Conservation (phyloP, 2,113 vertebrate species). For the Misgurnus anguillicaudatus region DNA sequence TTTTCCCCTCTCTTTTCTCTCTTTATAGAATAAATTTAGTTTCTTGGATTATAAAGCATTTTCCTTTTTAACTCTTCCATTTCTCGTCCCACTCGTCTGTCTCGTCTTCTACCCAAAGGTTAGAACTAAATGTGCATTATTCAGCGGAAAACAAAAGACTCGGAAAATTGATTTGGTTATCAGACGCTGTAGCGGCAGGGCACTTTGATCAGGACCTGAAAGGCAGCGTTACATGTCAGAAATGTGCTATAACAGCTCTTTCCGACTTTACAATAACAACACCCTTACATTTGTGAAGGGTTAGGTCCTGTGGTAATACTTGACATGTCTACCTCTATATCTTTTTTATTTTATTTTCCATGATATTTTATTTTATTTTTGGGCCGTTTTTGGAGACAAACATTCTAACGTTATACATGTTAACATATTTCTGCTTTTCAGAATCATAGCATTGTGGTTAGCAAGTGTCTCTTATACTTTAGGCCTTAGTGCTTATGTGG, state of each 20-base stretch:
- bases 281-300: constrained; percentile 53
- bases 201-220: constrained; percentile 79
- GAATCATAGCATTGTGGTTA: too few species aligned
- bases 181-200: constrained; percentile 66
- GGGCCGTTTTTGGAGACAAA: not conserved
- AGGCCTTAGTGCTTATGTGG: too few species aligned
- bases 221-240: constrained; percentile 76
- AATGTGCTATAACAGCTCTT: constrained; percentile 79
- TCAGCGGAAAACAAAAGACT: constrained; percentile 84
- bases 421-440: not conserved
- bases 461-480: too few species aligned
- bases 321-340: constrained; percentile 10
- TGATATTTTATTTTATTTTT: constrained; percentile 38
- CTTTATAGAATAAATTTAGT: constrained; percentile 55
- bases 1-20: constrained; percentile 40
- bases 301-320: constrained; percentile 61
- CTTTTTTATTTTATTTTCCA: constrained; percentile 31
- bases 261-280: constrained; percentile 78
- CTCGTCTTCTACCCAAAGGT: constrained; percentile 77
- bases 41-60: constrained; percentile 70
- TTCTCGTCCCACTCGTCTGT: constrained; percentile 47
- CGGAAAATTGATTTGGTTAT: constrained; percentile 80
- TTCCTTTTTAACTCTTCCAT: constrained; percentile 51
- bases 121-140: constrained; percentile 83
- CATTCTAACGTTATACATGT: not conserved